Percentiles rank a stretch among this genome's conserved stretches.
Evolutionary conservation across 2,797 vertebrate species (phyloP).

Genomic region (Austrolebias charrua): DNA sequence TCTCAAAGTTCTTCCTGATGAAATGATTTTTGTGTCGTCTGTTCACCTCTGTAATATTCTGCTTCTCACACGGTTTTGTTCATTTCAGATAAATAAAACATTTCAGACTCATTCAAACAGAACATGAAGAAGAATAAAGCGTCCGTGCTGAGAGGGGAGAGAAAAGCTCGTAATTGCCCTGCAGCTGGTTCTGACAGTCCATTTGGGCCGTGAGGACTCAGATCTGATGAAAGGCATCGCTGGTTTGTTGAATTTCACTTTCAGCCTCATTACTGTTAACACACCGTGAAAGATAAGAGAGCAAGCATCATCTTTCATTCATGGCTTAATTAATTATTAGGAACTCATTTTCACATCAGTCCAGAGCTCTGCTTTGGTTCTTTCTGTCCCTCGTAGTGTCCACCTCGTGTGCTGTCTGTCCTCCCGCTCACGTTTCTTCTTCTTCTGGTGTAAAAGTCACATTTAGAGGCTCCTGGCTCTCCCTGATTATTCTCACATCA

Average conservation of each 20-base stretch:
- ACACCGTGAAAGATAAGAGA: conserved; percentile 11
- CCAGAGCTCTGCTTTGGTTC: neutral
- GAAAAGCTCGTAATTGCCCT: neutral
- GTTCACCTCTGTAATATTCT: too few relatives aligned
- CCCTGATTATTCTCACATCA: neutral
- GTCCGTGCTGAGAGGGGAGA: neutral
- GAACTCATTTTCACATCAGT: conserved; percentile 31
- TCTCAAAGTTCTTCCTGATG: too few relatives aligned
- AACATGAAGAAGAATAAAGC: neutral
- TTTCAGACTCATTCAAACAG: neutral
- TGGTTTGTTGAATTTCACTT: neutral
- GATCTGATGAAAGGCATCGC: conserved; percentile 10
- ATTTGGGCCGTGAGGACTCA: neutral
- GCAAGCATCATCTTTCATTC: conserved; percentile 11
- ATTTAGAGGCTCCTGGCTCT: neutral
- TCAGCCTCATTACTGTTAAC: conserved; percentile 25
- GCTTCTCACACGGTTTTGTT: too few relatives aligned
- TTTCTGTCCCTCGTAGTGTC: neutral
- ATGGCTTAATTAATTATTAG: conserved; percentile 29
- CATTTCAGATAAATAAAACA: neutral
- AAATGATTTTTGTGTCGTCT: too few relatives aligned
- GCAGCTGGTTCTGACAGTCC: conserved; percentile 11
- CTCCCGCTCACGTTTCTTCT: neutral
- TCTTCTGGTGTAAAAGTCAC: neutral
- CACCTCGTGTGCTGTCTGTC: neutral